These are phyloP conservation scores for Dysidea cf. avara DNA, from an alignment of 37 sponge, comb jelly and placozoan species.

Conservation along the genomic window DNA sequence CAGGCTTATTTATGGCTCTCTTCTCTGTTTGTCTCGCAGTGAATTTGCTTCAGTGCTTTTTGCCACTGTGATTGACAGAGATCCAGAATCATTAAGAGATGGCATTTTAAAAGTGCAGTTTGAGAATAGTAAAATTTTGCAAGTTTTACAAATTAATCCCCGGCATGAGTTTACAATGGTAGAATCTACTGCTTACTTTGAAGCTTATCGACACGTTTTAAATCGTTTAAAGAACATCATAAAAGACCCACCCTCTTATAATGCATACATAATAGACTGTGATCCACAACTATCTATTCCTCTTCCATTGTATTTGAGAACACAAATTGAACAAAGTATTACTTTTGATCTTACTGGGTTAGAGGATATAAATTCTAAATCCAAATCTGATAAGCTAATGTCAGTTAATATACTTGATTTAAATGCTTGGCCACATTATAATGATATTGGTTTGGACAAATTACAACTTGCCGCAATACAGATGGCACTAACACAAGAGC, in stretches of 20 bases:
- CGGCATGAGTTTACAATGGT: too few relatives aligned
- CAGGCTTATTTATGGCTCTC: slow-evolving; percentile 81
- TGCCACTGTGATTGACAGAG: slow-evolving; percentile 69
- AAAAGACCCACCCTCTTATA: slow-evolving; percentile 57
- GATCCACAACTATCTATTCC: not conserved
- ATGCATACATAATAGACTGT: slow-evolving; percentile 59
- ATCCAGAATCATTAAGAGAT: slow-evolving; percentile 33
- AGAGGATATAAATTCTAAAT: not conserved
- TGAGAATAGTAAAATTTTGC: slow-evolving; percentile 53
- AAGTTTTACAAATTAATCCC: slow-evolving; percentile 21
- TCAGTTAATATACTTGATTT: slow-evolving; percentile 7
- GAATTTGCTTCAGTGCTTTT: slow-evolving; percentile 46
- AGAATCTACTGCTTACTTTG: slow-evolving; percentile 88
- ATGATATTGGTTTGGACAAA: slow-evolving; percentile 51
- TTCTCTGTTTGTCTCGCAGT: slow-evolving; percentile 72
- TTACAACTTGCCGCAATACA: slow-evolving; percentile 72
- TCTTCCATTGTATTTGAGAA: slow-evolving; percentile 32
- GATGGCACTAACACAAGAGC: slow-evolving; percentile 68
- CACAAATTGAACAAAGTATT: not conserved
- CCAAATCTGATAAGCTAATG: not conserved
- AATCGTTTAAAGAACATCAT: slow-evolving; percentile 45
- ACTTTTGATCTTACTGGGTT: not conserved
- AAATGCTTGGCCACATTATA: slow-evolving; percentile 57
- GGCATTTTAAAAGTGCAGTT: slow-evolving; percentile 67
- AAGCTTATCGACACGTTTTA: slow-evolving; percentile 85